Base-by-base conservation (phyloP, 1,140 invertebrate genomes). In the Cotesia typhae region DNA sequence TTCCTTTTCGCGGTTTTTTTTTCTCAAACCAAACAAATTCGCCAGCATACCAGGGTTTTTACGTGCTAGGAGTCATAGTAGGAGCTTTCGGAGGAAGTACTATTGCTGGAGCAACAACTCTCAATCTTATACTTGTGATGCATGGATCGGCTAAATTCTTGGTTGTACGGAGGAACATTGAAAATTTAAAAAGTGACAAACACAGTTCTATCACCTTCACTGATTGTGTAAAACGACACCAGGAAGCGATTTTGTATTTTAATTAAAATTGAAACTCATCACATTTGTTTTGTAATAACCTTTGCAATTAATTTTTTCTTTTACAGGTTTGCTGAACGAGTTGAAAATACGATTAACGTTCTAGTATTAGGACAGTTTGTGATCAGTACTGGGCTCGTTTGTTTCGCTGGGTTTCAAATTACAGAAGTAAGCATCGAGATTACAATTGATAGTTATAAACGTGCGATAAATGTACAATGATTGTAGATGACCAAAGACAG, bases 321-420 rank as follows among this genome's bases (percentile, higher is more conserved):
- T 41, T 66, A 64, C 36, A 85, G 83, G 37, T 85, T 80, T 74
- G 83, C 82, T 2, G 83, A 83, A 37, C 68, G 76, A 20, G 57
- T 83, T 6, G 83, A 84, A 41, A 78, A 68, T 52, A 75, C 79
- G 3, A 78, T 84, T 55, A 84, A 82, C 38, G 28, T 81, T n/a
- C 51, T 85, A 37, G 78, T 75, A 7, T 72, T 84, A 6, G 80
- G 75, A 4, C 83, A 84, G 38, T 75, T 75, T 36, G 37, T 72
- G n/a, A 63, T 75, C 9, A 75, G 74, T 60, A 72, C 60, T 10
- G 70, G 67, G 1, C 64, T 75, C 20, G 52, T 75, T n/a, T 75
- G 74, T 38, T 72, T 60, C 41, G 74, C 74, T 57, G 74, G 74
- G 37, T 68, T 75, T 36, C 74, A 75, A 73, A 60, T 84, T 51